Evolutionary conservation across 1,140 invertebrate species (phyloP).

Genomic region (Brevipalpus yothersi): DNA sequence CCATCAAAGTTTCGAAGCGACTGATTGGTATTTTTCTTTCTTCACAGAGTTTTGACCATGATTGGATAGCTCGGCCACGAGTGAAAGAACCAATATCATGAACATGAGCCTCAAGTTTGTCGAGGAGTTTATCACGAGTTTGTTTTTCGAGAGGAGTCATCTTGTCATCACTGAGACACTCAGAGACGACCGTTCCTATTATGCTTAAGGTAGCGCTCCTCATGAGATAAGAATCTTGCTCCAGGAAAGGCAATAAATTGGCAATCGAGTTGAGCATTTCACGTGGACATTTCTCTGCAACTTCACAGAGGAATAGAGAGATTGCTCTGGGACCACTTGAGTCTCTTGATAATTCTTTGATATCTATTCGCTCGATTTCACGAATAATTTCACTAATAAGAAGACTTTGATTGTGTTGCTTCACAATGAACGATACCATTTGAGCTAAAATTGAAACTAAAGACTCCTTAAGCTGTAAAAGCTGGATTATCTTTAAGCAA

Average conservation of each 20-base stretch:
- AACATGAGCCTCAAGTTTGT: conserved; percentile 48
- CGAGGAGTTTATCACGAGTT: conserved; percentile 40
- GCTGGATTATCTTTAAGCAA: conserved; percentile 27
- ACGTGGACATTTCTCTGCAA: conserved; percentile 34
- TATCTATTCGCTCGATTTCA: conserved; percentile 36
- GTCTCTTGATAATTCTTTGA: conserved; percentile 24
- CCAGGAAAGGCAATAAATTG: conserved; percentile 28
- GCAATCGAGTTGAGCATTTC: conserved; percentile 35
- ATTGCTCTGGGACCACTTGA: conserved; percentile 32
- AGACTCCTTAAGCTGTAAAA: conserved; percentile 44
- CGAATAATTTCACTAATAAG: conserved; percentile 41
- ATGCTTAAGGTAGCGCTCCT: conserved; percentile 52
- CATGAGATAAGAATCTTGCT: conserved; percentile 41
- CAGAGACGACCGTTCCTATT: conserved; percentile 42
- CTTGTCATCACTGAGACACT: conserved; percentile 38
- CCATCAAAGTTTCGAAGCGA: conserved; percentile 33
- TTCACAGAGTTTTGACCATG: conserved; percentile 41
- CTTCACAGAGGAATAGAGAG: conserved; percentile 37
- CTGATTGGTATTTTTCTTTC: conserved; percentile 43
- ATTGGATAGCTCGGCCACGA: conserved; percentile 42
- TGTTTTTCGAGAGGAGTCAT: conserved; percentile 35
- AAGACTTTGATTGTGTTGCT: conserved; percentile 31
- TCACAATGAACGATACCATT: conserved; percentile 35
- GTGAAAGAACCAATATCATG: conserved; percentile 57
- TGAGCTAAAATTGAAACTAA: conserved; percentile 35